These are phyloP conservation scores for Melanerpes aurifrons DNA, from an alignment of 2,113 vertebrate species.

Conservation along the genomic window DNA sequence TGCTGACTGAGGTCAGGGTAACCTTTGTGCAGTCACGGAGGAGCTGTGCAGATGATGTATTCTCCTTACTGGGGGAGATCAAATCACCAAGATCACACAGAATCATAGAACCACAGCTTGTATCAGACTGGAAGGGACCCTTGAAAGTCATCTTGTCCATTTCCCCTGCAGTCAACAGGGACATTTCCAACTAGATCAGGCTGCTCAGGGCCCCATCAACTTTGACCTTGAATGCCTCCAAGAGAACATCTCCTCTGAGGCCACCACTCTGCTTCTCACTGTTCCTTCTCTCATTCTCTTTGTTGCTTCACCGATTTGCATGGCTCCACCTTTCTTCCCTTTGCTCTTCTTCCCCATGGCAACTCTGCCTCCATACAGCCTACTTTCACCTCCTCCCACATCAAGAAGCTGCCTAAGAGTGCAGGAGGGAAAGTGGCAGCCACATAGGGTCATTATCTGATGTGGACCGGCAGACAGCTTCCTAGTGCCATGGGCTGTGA, in stretches of 20 bases:
- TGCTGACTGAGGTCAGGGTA: background rate
- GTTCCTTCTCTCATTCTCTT: background rate
- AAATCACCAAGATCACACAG: background rate
- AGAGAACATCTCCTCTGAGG: background rate
- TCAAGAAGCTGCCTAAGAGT: background rate
- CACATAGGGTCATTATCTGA: background rate
- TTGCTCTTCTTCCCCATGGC: conserved; percentile 7
- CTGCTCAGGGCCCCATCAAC: too few relatives aligned
- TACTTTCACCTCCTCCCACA: conserved; percentile 2
- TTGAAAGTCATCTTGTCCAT: too few relatives aligned
- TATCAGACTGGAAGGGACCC: too few relatives aligned
- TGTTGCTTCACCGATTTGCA: background rate
- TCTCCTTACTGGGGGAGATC: background rate
- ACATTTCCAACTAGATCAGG: too few relatives aligned
- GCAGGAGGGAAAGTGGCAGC: background rate
- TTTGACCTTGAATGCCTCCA: too few relatives aligned
- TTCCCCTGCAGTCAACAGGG: too few relatives aligned
- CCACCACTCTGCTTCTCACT: background rate
- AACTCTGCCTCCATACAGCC: conserved; percentile 25
- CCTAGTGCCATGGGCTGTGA: background rate
- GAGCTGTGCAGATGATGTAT: background rate
- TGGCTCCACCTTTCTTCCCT: conserved; percentile 4
- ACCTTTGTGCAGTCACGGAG: background rate
- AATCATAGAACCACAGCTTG: too few relatives aligned
- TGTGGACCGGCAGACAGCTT: background rate